Evolutionary conservation across 2,113 vertebrate genomes (phyloP).

Genomic region (Pseudopipra pipra): DNA sequence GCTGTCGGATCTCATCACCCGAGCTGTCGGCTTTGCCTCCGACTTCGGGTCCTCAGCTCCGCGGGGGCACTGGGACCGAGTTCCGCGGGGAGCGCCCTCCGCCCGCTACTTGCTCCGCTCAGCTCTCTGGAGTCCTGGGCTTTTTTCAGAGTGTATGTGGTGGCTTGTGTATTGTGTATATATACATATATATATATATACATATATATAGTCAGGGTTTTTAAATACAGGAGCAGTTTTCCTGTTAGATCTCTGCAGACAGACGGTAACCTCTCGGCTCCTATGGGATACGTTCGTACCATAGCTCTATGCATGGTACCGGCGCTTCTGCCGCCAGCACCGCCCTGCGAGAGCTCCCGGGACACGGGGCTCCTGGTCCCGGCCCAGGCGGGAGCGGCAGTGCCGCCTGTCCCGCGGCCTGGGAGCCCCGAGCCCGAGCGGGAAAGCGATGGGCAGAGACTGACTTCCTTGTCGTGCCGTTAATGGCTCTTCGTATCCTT

Average conservation of each 20-base stretch:
- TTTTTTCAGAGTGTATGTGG: background rate
- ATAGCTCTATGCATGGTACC: accelerated
- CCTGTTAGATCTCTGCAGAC: accelerated
- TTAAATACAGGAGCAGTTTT: accelerated
- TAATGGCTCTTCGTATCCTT: accelerated
- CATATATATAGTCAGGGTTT: background rate
- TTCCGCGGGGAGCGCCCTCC: background rate
- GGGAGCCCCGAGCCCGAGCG: accelerated
- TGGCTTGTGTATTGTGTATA: too few species aligned
- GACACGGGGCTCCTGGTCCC: too few species aligned
- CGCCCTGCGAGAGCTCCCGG: accelerated
- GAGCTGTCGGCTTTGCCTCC: accelerated
- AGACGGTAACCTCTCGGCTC: accelerated
- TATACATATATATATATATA: too few species aligned
- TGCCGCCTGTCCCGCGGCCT: accelerated
- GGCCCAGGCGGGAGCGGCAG: background rate
- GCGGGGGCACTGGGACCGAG: background rate
- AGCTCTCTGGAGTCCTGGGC: accelerated
- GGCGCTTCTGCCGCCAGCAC: accelerated
- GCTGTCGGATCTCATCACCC: accelerated
- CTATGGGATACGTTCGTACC: accelerated
- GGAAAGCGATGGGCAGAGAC: accelerated
- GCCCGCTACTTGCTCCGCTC: accelerated
- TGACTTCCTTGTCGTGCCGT: accelerated
- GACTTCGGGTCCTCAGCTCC: accelerated